Conservation (phyloP, 92 coral and sea anemone species). For the Metridium senile region DNA sequence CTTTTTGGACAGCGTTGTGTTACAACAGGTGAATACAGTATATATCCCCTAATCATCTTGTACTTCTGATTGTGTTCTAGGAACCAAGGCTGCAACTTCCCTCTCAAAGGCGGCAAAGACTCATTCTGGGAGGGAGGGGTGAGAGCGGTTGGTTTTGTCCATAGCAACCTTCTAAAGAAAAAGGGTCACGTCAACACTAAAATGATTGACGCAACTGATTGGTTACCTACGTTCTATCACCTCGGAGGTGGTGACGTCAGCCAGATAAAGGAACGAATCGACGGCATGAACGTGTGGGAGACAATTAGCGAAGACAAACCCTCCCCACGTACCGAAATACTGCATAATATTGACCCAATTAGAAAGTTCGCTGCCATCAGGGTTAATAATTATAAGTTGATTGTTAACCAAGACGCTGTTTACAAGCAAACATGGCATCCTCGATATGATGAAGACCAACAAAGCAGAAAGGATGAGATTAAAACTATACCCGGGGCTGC, state of each 20-base stretch:
- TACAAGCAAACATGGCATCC: constrained; percentile 85
- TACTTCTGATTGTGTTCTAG: constrained; percentile 30
- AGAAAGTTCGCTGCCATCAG: constrained; percentile 90
- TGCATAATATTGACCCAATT: constrained; percentile 94
- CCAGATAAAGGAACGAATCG: constrained; percentile 69
- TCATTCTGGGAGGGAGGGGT: constrained; percentile 99
- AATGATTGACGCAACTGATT: constrained; percentile 92
- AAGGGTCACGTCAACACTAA: constrained; percentile 87
- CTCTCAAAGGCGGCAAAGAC: constrained; percentile 94
- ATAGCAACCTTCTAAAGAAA: constrained; percentile 80
- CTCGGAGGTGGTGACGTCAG: constrained; percentile 92
- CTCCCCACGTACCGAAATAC: constrained; percentile 85
- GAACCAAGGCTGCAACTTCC: constrained; percentile 97
- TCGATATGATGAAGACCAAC: constrained; percentile 31
- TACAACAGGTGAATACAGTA: no score
- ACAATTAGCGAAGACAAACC: constrained; percentile 74
- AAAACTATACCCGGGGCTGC: constrained; percentile 81
- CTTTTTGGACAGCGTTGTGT: no score
- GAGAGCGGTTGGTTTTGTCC: constrained; percentile 94
- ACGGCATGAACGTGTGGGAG: constrained; percentile 94
- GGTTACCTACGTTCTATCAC: constrained; percentile 98
- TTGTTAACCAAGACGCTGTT: constrained; percentile 87
- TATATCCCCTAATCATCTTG: neutral
- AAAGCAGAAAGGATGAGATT: constrained; percentile 41
- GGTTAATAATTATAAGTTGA: constrained; percentile 73